Evolutionary conservation across 1,140 invertebrate genomes (phyloP).

Genomic region (Battus philenor): DNA sequence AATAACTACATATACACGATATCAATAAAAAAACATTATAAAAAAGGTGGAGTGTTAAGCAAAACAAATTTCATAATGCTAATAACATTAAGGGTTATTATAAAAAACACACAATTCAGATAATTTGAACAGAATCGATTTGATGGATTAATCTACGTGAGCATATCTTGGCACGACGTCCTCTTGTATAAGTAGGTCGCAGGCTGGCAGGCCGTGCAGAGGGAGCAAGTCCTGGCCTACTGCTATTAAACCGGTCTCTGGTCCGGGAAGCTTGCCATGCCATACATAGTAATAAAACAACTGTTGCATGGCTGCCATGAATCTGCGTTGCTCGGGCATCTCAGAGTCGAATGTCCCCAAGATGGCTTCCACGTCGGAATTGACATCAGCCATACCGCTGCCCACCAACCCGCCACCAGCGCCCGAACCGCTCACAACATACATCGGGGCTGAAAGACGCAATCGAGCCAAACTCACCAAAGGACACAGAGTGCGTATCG

Average conservation of each 20-base stretch:
- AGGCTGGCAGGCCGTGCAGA: conserved; percentile 80
- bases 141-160: conserved; percentile 53
- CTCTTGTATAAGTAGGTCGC: conserved; percentile 85
- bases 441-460: conserved; percentile 80
- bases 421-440: conserved; percentile 78
- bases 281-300: conserved; percentile 89
- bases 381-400: conserved; percentile 35
- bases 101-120: conserved; percentile 20
- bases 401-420: conserved; percentile 37
- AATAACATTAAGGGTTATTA: conserved; percentile 18
- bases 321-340: conserved; percentile 82
- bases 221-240: conserved; percentile 82
- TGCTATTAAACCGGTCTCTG: conserved; percentile 77
- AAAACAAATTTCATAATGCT: background rate
- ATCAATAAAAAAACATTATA: background rate
- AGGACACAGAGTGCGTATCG: conserved; percentile 88
- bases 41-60: conserved; percentile 1
- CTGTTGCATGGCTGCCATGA: conserved; percentile 86
- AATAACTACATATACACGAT: conserved; percentile 13
- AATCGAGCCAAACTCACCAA: conserved; percentile 79
- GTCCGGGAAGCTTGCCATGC: conserved; percentile 80
- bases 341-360: conserved; percentile 84
- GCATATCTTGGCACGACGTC: conserved; percentile 84
- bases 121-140: background rate
- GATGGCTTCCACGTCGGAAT: conserved; percentile 81